A percentile compares a stretch with the other conserved stretches of the same genome.
Conservation (phyloP, 2,888 invertebrate species). For the Crossocerus cetratus region DNA sequence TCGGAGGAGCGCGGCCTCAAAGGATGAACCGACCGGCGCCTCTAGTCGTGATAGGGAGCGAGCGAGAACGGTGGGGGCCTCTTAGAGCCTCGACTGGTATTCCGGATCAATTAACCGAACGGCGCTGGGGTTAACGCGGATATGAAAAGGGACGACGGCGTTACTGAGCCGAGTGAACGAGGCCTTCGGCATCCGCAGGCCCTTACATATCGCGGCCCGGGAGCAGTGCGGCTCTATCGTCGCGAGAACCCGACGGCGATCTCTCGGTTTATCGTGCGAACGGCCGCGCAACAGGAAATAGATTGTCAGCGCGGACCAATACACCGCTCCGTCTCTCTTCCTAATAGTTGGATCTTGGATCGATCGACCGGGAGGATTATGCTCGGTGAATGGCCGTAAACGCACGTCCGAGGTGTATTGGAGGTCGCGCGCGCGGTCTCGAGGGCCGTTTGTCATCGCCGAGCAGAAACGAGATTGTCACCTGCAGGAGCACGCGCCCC, state of each 20-base stretch:
- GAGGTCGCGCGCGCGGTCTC: constrained; percentile 39
- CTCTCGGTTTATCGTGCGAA: constrained; percentile 50
- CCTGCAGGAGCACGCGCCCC: constrained; percentile 59
- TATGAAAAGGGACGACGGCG: constrained; percentile 64
- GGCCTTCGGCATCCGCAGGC: constrained; percentile 53
- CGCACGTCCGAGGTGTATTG: constrained; percentile 60
- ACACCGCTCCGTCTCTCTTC: too few relatives aligned
- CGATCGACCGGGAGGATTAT: neutral
- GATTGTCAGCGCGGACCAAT: constrained; percentile 28
- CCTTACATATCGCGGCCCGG: constrained; percentile 25
- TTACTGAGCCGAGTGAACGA: constrained; percentile 56
- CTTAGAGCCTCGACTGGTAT: constrained; percentile 58
- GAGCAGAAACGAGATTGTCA: constrained; percentile 71
- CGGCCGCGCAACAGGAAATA: constrained; percentile 33
- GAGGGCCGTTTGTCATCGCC: constrained; percentile 66
- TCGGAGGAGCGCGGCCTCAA: constrained; percentile 43
- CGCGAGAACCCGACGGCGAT: neutral
- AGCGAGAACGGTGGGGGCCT: constrained; percentile 30
- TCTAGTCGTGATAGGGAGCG: constrained; percentile 33
- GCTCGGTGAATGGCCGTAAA: constrained; percentile 53
- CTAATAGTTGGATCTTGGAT: neutral
- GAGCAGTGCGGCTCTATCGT: constrained; percentile 24
- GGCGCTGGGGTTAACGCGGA: constrained; percentile 64
- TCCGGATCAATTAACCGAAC: constrained; percentile 65
- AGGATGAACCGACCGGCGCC: constrained; percentile 57